Evolutionary conservation across 2,113 vertebrate genomes (phyloP), one percentile per base, ranked within the genome.

Genomic region (Podarcis muralis): DNA sequence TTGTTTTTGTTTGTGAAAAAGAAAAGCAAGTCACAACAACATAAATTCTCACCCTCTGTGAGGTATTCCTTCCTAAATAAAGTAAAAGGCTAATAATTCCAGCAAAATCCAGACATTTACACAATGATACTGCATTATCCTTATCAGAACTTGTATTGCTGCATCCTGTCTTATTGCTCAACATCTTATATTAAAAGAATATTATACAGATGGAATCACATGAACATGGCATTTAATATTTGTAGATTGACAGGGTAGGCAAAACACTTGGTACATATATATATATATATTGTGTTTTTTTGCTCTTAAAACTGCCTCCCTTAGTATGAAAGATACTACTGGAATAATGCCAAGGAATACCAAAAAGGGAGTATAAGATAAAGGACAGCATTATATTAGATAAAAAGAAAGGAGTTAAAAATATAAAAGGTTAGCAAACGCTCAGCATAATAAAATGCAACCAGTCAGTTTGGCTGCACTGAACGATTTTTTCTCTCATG

Each of bases 11-110:
- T 76, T 76, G 84, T 81, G 76, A 93, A 88, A 20, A 83, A 94
- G 93, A 91, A 83, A 94, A 89, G 48, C 88, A 90, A 92, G 88
- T 91, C 86, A 93, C 92, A 95, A 93, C 86, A 93, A 40, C 84
- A 89, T 76, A 87, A 93, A 85, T 88, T 48, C 86, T 87, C 90
- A 40, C 37, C 65, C 7, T 65, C 90, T 91, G 6, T 0, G 13
- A 90, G 86, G 81, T 90, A 84, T 22, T 90, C 81, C 27, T 83
- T 30, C 6, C 37, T 66, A 86, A 83, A 65, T 87, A 77, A 91
- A 84, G 71, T 22, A 57, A 25, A 90, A 92, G 79, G 43, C 72
- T 59, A 69, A 62, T 4, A 88, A 65, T 83, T 6, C 18, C 40
- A 90, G 66, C 32, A 83, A 35, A 27, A 83, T 53, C 71, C 57